phyloP scores from a whole-genome alignment of 2,797 vertebrate genomes.

The Carduelis carduelis region DNA sequence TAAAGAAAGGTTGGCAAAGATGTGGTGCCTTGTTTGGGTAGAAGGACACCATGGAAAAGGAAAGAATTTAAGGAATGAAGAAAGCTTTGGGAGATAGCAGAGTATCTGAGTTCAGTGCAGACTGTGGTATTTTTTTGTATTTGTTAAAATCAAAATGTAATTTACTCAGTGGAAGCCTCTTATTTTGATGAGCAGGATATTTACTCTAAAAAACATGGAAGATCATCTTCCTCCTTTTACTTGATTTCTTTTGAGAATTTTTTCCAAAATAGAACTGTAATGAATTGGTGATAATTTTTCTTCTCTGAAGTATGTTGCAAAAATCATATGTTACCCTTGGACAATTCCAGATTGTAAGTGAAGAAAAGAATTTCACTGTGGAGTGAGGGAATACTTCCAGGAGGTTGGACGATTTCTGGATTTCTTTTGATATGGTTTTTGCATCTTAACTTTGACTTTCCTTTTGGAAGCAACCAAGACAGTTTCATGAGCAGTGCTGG shows the following conservation, averaged over 20 bases:
- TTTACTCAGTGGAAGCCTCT: not conserved
- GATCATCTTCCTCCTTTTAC: not conserved
- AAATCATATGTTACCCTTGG: not conserved
- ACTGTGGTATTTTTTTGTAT: not conserved
- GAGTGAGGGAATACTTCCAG: not conserved
- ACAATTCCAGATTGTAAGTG: not conserved
- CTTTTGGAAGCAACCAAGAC: not conserved
- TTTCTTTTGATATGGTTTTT: not conserved
- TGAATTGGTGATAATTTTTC: not conserved
- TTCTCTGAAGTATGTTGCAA: not conserved
- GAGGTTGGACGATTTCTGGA: not conserved
- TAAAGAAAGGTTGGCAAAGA: not conserved
- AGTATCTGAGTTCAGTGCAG: not conserved
- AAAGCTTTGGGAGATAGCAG: not conserved
- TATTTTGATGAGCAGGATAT: not conserved
- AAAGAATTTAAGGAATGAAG: constrained; percentile 36
- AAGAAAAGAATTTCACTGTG: not conserved
- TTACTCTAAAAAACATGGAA: not conserved
- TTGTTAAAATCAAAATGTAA: not conserved
- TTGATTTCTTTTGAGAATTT: not conserved
- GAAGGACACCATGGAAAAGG: not conserved
- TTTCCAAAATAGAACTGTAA: not conserved
- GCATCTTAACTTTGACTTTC: not conserved
- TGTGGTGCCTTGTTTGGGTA: not conserved
- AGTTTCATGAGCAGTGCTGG: not conserved